Base-by-base conservation (phyloP, 2,888 invertebrate genomes). In the Rugalucina vietnamica region DNA sequence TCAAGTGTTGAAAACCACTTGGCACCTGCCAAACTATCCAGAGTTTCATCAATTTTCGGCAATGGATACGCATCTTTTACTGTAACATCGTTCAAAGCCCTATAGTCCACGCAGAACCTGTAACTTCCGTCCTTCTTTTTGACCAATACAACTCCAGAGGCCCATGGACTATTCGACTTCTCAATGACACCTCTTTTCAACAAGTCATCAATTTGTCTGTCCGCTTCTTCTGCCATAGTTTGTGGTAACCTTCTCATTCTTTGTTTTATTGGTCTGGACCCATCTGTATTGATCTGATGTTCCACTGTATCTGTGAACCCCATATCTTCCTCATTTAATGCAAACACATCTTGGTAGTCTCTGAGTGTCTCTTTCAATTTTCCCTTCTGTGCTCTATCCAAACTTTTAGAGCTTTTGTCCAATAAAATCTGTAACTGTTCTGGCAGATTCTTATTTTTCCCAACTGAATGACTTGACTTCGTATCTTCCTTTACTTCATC, bases 201-300 rank as follows among this genome's bases (percentile, higher is more conserved):
- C 60, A 60, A 29, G 34, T 76, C 74, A 29, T 76, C 43, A 18
- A 81, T 34, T n/a, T 70, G 65, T 32, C 76, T 81, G 37, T 81
- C 81, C 37, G 43, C 71, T 71, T 81, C 76, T 29, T 73, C 54
- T 24, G 32, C 57, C 37, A 72, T 76, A 18, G 65, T 27, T 18
- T 65, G 69, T 12, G 81, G 81, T 27, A 76, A 32, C 21, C 81
- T 37, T 36, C 81, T 70, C 24, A 76, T 76, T 29, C 71, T 70
- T 29, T 73, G 57, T 76, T 57, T 81, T 39, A 81, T 72, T 37
- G 79, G 74, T 34, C 32, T 39, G n/a, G 57, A 70, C 3, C 39
- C 57, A 24, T 57, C 69, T n/a, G 81, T 73, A 36, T 82, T 54
- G 34, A 82, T 82, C 12, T 39, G 39, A 65, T 82, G 82, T 65